Evolutionary conservation across 2,888 invertebrate species (phyloP).

Genomic region (Diloba caeruleocephala): DNA sequence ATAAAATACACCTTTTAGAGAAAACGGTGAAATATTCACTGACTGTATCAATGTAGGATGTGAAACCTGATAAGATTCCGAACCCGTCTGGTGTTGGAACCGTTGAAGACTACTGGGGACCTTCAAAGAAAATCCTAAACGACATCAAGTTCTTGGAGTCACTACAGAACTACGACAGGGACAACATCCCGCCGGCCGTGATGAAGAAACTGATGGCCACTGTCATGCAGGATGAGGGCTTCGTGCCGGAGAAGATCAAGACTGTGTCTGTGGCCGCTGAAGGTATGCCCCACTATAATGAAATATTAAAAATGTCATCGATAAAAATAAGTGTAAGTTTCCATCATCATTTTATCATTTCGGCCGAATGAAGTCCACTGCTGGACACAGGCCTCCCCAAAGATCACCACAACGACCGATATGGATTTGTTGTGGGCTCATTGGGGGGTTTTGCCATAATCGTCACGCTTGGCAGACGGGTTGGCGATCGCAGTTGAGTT

Average conservation of each 20-base stretch:
- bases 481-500: too few species aligned
- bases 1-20: too few species aligned
- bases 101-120: slow-evolving; percentile 97
- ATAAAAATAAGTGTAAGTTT: too few species aligned
- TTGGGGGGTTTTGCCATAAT: too few species aligned
- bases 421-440: too few species aligned
- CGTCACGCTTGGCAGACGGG: too few species aligned
- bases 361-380: too few species aligned
- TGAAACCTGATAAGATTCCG: slow-evolving; percentile 96
- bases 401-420: too few species aligned
- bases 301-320: too few species aligned
- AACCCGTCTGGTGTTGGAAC: slow-evolving; percentile 95
- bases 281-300: slow-evolving; percentile 80
- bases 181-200: slow-evolving; percentile 95
- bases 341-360: too few species aligned
- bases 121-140: slow-evolving; percentile 95
- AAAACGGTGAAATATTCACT: neutral
- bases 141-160: slow-evolving; percentile 97
- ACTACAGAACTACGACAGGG: slow-evolving; percentile 96
- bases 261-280: slow-evolving; percentile 96
- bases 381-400: too few species aligned
- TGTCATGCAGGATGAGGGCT: slow-evolving; percentile 95
- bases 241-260: slow-evolving; percentile 97
- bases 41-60: slow-evolving; percentile 85
- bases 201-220: slow-evolving; percentile 95